Base-by-base conservation (phyloP, 2,797 vertebrate genomes). In the Petrocephalus schoutedeni region DNA sequence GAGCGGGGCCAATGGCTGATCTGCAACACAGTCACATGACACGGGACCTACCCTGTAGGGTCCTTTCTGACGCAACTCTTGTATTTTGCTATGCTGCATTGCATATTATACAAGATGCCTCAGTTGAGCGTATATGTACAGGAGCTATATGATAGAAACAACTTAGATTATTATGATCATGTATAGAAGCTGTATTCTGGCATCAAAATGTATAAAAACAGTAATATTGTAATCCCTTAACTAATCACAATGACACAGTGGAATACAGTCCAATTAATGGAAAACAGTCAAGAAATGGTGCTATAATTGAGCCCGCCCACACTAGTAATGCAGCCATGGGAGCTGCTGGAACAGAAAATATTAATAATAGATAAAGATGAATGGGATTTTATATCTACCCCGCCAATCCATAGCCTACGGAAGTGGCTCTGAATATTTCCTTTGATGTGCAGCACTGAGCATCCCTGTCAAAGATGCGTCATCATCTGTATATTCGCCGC, bases 321-420 rank as follows among this genome's bases (percentile, higher is more conserved):
- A 77, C 36, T 21, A 49, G 74, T 80, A 45, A 80, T 80, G 32
- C 74, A 49, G 41, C 74, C 41, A 49, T 80, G 41, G 36, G 74
- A 80, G 19, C 6, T 1, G 2, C 74, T 21, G 74, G 74, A 19
- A 80, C 6, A 41, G 36, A 49, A 80, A 80, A 49, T 80, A 49
- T 80, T 41, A 80, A 80, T 80, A 80, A 80, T 80, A 80, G 74
- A 80, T 80, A 80, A 80, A 49, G 41, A 80, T 80, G 74, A 80
- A 80, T 80, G 74, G 41, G 41, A 80, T 49, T 41, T 80, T 80
- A 80, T 49, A 80, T 80, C 74, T 80, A 80, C 74, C 41, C 74
- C 19, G 41, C 74, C 74, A 49, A 49, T 80, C 74, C 41, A 49
- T 49, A 80, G 36, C 74, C 74, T 80, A 80, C 45, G 41, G 41